Evolutionary conservation across 2,113 vertebrate species (phyloP).

Genomic region (Speoplatyrhinus poulsoni): DNA sequence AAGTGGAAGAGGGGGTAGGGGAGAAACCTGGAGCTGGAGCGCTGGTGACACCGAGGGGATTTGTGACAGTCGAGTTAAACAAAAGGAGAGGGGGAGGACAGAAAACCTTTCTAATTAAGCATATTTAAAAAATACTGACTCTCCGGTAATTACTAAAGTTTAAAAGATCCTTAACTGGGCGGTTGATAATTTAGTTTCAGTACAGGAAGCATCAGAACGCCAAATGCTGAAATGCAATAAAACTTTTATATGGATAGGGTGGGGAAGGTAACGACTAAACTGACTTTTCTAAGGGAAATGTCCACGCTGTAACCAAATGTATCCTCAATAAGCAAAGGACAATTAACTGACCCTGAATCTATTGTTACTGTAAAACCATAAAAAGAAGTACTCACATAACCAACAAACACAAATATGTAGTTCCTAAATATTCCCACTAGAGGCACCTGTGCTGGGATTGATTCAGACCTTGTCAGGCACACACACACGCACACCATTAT

Average conservation of each 20-base stretch:
- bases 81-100: slow-evolving; percentile 62
- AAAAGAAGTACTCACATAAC: not conserved
- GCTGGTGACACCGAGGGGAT: slow-evolving; percentile 69
- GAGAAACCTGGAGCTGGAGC: slow-evolving; percentile 51
- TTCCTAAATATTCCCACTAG: slow-evolving; percentile 29
- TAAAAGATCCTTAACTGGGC: slow-evolving; percentile 67
- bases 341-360: slow-evolving; percentile 4
- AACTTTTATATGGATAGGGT: slow-evolving; percentile 24
- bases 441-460: slow-evolving; percentile 8
- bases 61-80: slow-evolving; percentile 67
- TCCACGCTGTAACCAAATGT: not conserved
- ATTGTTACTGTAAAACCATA: not conserved
- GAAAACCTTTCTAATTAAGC: slow-evolving; percentile 74
- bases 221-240: slow-evolving; percentile 10
- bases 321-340: slow-evolving; percentile 9
- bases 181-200: slow-evolving; percentile 45
- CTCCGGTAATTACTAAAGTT: slow-evolving; percentile 71
- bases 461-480: not conserved
- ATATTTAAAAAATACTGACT: slow-evolving; percentile 58
- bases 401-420: not conserved
- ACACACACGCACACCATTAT: slow-evolving; percentile 25
- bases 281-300: slow-evolving; percentile 7
- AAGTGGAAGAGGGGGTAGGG: slow-evolving; percentile 32
- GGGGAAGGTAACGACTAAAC: too few relatives aligned
- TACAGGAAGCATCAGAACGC: slow-evolving; percentile 24